Percentiles rank a stretch among this genome's conserved stretches.
Evolutionary conservation across 2,888 invertebrate species (phyloP).

Genomic region (Idaea straminata): DNA sequence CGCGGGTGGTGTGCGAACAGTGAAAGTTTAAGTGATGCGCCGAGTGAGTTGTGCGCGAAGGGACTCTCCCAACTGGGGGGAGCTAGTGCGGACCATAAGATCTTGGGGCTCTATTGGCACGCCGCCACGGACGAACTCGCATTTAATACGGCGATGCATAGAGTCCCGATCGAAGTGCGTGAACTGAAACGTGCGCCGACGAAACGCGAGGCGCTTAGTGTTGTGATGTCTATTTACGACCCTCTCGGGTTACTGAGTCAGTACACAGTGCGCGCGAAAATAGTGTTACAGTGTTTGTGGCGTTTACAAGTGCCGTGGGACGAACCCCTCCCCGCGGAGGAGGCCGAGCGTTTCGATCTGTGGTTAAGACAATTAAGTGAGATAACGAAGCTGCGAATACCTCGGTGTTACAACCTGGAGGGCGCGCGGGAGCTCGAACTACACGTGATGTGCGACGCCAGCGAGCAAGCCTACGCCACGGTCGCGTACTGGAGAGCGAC

Average conservation of each 20-base stretch:
- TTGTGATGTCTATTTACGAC: conserved; percentile 8
- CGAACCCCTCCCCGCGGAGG: conserved; percentile 11
- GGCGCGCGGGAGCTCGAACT: conserved; percentile 8
- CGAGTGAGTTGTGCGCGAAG: no score
- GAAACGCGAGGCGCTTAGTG: conserved; percentile 22
- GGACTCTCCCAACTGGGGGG: no score
- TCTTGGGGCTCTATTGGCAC: conserved; percentile 25
- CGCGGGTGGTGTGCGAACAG: background rate
- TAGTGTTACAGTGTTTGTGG: conserved; percentile 29
- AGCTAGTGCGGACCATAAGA: no score
- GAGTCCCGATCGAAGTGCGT: conserved; percentile 16
- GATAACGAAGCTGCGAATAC: conserved; percentile 10
- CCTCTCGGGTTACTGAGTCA: conserved; percentile 29
- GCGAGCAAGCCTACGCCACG: conserved; percentile 9
- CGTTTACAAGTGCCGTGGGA: conserved; percentile 20
- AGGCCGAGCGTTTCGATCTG: conserved; percentile 4
- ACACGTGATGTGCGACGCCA: conserved; percentile 16
- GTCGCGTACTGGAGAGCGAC: conserved; percentile 19
- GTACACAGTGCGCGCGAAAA: conserved; percentile 28
- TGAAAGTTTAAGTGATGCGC: conserved; percentile 5
- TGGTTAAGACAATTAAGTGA: conserved; percentile 19
- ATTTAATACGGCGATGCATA: conserved; percentile 21
- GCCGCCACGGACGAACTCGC: conserved; percentile 16
- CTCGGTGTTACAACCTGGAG: conserved; percentile 3
- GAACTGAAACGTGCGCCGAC: conserved; percentile 24